phyloP scores from a whole-genome alignment of 2,888 invertebrate genomes.

The Kryphioiulus occultus region DNA sequence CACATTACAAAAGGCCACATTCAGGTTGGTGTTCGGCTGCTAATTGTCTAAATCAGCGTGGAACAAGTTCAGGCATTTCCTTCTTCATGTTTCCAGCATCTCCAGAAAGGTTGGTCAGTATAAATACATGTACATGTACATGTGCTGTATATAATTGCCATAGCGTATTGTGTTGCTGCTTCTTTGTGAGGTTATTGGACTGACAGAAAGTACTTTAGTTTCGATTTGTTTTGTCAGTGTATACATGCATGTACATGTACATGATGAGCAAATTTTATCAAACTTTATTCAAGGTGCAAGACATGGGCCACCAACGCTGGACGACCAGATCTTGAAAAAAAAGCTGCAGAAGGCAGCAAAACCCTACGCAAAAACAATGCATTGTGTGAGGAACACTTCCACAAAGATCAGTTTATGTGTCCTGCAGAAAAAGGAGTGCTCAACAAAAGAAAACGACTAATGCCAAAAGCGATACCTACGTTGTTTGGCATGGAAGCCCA shows the following conservation, averaged over 20 bases:
- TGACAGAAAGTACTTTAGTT: no score
- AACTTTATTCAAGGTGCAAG: neutral
- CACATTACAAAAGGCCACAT: neutral
- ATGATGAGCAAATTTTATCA: neutral
- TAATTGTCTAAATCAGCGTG: neutral
- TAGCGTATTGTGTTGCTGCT: no score
- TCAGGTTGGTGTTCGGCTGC: neutral
- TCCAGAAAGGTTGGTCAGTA: neutral
- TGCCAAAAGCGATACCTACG: neutral
- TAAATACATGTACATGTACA: no score
- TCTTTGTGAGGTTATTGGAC: no score
- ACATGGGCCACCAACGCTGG: neutral
- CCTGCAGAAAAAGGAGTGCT: neutral
- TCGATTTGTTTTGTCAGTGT: no score
- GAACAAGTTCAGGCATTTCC: neutral
- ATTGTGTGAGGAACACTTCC: slow-evolving; percentile 5
- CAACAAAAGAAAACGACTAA: neutral
- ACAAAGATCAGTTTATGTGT: slow-evolving; percentile 5
- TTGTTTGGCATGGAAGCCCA: neutral
- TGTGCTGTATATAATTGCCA: no score
- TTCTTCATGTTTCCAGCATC: slow-evolving; percentile 11
- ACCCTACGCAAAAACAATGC: neutral
- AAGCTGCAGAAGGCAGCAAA: neutral
- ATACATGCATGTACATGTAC: no score
- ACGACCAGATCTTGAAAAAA: neutral